These are phyloP conservation scores for Oikopleura albicans DNA, from an alignment of 23 tunicate species.

Conservation along the genomic window DNA sequence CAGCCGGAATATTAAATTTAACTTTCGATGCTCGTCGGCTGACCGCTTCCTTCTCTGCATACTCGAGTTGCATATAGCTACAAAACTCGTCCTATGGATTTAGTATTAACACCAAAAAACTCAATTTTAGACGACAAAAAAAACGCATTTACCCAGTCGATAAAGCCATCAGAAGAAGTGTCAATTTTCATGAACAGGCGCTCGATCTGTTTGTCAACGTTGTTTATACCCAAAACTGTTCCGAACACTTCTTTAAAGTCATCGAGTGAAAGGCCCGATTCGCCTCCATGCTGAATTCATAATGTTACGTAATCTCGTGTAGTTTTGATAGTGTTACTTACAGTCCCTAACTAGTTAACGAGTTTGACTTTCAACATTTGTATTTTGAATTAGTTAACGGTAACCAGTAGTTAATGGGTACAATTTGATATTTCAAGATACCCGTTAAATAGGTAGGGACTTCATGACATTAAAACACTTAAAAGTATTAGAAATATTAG, in stretches of 20 bases:
- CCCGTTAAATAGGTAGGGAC: too few species aligned
- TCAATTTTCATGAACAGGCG: constrained; percentile 88
- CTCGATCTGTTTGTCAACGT: constrained; percentile 69
- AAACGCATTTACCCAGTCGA: constrained; percentile 47
- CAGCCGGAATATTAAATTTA: constrained; percentile 33
- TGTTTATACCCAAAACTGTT: constrained; percentile 35
- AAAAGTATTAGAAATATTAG: too few species aligned
- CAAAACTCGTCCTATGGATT: constrained; percentile 53
- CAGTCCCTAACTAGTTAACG: neutral
- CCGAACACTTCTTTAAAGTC: constrained; percentile 59
- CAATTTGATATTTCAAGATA: too few species aligned
- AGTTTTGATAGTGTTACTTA: neutral
- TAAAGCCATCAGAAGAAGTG: constrained; percentile 84
- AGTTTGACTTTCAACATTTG: too few species aligned
- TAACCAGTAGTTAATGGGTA: too few species aligned
- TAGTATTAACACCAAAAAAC: neutral
- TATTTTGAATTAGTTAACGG: too few species aligned
- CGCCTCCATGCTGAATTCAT: constrained; percentile 40
- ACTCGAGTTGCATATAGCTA: constrained; percentile 94
- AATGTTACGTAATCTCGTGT: neutral
- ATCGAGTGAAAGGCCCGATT: constrained; percentile 47
- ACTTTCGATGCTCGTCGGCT: constrained; percentile 29
- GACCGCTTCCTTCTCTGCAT: constrained; percentile 83
- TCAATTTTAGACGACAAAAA: neutral
- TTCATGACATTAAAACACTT: too few species aligned